Evolutionary conservation across 2,797 vertebrate genomes (phyloP), one percentile per base, ranked within the genome.

Genomic region (Arremon aurantiirostris): DNA sequence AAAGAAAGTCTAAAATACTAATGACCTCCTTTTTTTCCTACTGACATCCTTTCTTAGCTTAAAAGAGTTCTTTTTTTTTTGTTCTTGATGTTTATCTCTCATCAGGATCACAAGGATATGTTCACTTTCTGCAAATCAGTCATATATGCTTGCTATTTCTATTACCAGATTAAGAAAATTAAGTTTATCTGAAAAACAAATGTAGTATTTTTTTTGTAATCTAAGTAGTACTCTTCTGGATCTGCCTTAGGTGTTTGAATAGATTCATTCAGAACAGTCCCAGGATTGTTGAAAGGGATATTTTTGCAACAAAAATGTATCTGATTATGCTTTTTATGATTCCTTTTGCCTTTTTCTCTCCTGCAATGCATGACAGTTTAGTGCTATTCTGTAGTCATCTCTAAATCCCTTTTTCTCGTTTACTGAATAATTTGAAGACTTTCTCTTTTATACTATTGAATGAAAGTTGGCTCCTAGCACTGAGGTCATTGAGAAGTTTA

Each of bases 281-380:
- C 18, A 59, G 15, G 20, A 47, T 20, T 41, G 13, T 12, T 64
- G 28, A 70, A 75, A 26, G 7, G 8, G 13, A 57, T 14, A 12
- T 60, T 23, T 86, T 75, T 22, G 10, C 49, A 28, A 60, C 23
- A 44, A 52, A 70, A 88, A 2, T 15, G 2, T 28, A 37, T 69
- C 23, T 53, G 17, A 11, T 66, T 47, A 23, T 44, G 10, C 34
- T 78, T 90, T 17, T 4, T 68, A 21, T 65, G 15, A 47, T 82
- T 91, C 3, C 2, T 71, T 90, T 81, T 75, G 32, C 20, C 9
- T 84, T 92, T 72, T 92, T 79, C 42, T 86, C 42, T 35, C 18
- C n/a, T 61, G n/a, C 10, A 84, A 23, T 12, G 10, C 5, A 3
- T 37, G 34, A 37, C 24, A 41, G 4, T 39, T 81, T 69, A 24